These are phyloP conservation scores for Calliphora vomitoria DNA, from an alignment of 2,888 invertebrate species.

Conservation along the genomic window DNA sequence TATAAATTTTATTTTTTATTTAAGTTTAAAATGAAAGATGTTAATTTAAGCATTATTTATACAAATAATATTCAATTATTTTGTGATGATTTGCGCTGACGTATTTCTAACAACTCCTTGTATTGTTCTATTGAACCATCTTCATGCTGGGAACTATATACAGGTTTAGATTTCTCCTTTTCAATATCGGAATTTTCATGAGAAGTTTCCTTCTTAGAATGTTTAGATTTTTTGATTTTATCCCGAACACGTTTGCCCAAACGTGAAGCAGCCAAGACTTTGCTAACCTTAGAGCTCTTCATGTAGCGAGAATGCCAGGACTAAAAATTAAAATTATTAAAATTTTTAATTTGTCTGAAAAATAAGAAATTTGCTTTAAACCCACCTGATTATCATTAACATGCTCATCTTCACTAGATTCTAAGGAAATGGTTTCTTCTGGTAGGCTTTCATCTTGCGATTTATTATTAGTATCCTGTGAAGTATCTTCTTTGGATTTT, in stretches of 20 bases:
- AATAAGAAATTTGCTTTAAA: too few species aligned
- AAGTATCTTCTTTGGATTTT: slow-evolving; percentile 48
- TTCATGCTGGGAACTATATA: slow-evolving; percentile 81
- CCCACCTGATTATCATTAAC: slow-evolving; percentile 76
- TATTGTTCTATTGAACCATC: slow-evolving; percentile 87
- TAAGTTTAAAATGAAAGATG: not conserved
- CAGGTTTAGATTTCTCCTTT: slow-evolving; percentile 72
- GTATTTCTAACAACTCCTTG: slow-evolving; percentile 83
- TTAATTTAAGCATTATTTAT: not conserved
- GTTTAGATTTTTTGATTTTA: slow-evolving; percentile 85
- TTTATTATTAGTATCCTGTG: slow-evolving; percentile 47
- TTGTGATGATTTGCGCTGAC: slow-evolving; percentile 78
- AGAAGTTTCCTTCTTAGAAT: slow-evolving; percentile 76
- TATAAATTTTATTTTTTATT: too few species aligned
- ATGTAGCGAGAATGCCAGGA: slow-evolving; percentile 88
- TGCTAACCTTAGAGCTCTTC: slow-evolving; percentile 87
- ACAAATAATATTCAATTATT: not conserved
- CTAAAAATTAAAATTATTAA: slow-evolving; percentile 71
- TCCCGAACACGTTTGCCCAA: slow-evolving; percentile 87
- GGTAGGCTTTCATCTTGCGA: slow-evolving; percentile 75
- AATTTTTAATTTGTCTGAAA: too few species aligned
- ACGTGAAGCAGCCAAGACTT: slow-evolving; percentile 86
- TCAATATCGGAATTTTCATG: slow-evolving; percentile 69
- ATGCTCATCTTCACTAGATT: slow-evolving; percentile 81
- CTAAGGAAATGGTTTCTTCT: slow-evolving; percentile 79